Evolutionary conservation across 2,888 invertebrate species (phyloP).

Genomic region (Pachymerium ferrugineum): DNA sequence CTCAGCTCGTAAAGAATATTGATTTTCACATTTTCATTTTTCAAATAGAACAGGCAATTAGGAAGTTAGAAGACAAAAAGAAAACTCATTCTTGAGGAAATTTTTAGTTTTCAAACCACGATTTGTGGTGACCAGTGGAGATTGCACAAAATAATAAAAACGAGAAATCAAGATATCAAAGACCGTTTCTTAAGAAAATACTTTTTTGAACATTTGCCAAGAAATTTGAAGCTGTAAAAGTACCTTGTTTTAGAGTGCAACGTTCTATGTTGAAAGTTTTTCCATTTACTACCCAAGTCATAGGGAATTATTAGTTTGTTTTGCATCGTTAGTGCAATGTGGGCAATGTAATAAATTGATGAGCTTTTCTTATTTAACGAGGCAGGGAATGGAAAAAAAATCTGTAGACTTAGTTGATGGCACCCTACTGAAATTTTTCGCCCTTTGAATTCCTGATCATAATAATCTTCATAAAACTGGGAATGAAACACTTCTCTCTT

Average conservation of each 20-base stretch:
- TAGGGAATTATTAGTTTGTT: slow-evolving; percentile 6
- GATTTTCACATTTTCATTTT: too few relatives aligned
- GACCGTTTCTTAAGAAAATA: neutral
- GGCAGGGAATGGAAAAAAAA: neutral
- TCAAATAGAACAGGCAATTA: too few relatives aligned
- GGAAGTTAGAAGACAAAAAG: neutral
- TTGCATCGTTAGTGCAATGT: neutral
- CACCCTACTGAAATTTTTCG: too few relatives aligned
- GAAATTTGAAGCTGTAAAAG: neutral
- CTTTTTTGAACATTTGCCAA: neutral
- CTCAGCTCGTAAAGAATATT: too few relatives aligned
- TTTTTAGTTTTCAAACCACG: too few relatives aligned
- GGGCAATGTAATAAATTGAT: neutral
- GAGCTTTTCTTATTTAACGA: neutral
- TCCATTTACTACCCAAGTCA: neutral
- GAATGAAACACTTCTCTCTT: neutral
- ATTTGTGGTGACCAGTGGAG: too few relatives aligned
- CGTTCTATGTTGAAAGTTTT: neutral
- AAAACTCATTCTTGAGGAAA: too few relatives aligned
- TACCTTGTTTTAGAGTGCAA: slow-evolving; percentile 1
- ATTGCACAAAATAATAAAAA: neutral
- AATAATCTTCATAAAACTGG: neutral
- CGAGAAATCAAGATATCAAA: neutral
- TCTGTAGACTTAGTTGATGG: neutral
- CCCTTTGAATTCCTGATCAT: neutral